phyloP scores from a whole-genome alignment of 2,113 vertebrate genomes.

The Phoenicopterus ruber region DNA sequence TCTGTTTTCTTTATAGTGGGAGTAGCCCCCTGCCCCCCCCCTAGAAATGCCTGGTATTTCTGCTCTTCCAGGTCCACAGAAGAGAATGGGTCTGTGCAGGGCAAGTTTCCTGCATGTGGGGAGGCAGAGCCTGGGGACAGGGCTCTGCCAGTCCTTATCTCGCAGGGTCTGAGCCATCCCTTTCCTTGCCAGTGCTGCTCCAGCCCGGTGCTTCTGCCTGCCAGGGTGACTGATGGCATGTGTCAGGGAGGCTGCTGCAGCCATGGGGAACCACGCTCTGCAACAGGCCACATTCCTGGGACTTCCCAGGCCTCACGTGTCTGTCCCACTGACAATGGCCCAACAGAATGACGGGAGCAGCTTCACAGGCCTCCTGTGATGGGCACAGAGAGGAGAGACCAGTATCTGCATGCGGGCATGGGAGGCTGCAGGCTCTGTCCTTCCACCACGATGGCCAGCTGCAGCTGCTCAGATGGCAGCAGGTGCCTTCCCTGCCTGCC shows the following conservation, averaged over 20 bases:
- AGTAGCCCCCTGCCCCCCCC: neutral
- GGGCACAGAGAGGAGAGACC: neutral
- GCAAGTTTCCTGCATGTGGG: neutral
- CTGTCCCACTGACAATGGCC: neutral
- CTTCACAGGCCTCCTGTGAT: neutral
- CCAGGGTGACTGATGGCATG: neutral
- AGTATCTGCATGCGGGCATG: fast-evolving
- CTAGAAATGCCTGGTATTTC: neutral
- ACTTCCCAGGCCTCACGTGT: neutral
- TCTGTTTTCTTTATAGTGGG: neutral
- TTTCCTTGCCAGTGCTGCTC: neutral
- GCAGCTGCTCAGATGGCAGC: neutral
- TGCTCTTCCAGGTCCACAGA: neutral
- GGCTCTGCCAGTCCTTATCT: neutral
- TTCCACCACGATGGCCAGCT: neutral
- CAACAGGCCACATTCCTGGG: neutral
- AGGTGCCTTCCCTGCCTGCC: neutral
- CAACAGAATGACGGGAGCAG: neutral
- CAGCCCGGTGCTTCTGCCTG: neutral
- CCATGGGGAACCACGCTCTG: neutral
- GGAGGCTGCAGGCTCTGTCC: neutral
- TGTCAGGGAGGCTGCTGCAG: neutral
- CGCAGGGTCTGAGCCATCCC: neutral
- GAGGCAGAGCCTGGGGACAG: neutral
- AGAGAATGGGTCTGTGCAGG: neutral